Evolutionary conservation across 2,797 vertebrate species (phyloP), one percentile per base, ranked within the genome.

Genomic region (Acridotheres tristis): DNA sequence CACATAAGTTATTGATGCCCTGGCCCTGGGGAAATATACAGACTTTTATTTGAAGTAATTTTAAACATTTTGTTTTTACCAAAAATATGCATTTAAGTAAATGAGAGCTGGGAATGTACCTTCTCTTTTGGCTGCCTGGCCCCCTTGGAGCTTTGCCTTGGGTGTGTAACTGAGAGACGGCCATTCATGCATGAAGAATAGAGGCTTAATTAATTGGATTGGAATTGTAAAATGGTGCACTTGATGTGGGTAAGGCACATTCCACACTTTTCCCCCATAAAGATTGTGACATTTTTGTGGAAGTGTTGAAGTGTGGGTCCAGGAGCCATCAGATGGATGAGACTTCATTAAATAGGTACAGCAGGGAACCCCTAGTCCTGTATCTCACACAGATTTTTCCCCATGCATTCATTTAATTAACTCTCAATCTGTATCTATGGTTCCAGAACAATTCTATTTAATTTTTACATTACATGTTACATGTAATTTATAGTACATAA

Each of bases 241-340:
- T 97, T 97, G 93, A 96, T 97, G 95, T 95, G 94, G 94, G 77
- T 95, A 97, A 96, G 93, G 87, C 92, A 94, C 90, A 96, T 97
- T 97, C 94, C 85, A 89, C 89, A 94, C 76, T 95, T 82, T 84
- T 67, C 77, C 85, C 94, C 89, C 78, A 93, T 95, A 97, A 98
- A 97, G 96, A 97, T 96, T 96, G 94, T 96, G 95, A 97, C 97
- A 97, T 97, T 97, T 97, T 95, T 93, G 94, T 96, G 89, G 88
- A 96, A 94, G 93, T 93, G 89, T 97, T 96, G 96, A 97, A 97
- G 94, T 96, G 90, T 88, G 86, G 89, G 96, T 92, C 83, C 90
- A 93, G 94, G 93, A 97, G 88, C 96, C 91, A 95, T 97, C 92
- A 96, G 96, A 96, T 81, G 93, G 90, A 90, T 95, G 88, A 97